These are phyloP conservation scores for Heteropelma amictum DNA, from an alignment of 2,888 invertebrate species.

Conservation along the genomic window DNA sequence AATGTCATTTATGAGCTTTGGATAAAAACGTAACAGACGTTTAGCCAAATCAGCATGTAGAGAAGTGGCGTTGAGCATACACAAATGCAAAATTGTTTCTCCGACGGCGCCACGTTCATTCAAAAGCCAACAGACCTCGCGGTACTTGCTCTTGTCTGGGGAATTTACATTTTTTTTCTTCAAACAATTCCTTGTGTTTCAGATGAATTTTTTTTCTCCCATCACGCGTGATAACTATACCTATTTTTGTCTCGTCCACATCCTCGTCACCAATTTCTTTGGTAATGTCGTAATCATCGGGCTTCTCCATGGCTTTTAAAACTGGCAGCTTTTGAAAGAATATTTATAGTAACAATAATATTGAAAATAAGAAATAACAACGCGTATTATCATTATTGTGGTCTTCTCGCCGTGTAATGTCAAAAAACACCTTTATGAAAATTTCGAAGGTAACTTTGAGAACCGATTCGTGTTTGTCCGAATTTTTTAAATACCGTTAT, in stretches of 20 bases:
- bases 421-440: neutral
- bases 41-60: slow-evolving; percentile 96
- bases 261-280: slow-evolving; percentile 82
- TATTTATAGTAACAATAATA: neutral
- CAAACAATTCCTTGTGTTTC: neutral
- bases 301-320: slow-evolving; percentile 89
- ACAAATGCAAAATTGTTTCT: slow-evolving; percentile 95
- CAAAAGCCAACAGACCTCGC: slow-evolving; percentile 94
- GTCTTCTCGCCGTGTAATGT: too few species aligned
- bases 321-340: slow-evolving; percentile 83
- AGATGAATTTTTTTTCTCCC: neutral
- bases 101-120: slow-evolving; percentile 96
- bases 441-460: too few species aligned
- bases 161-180: neutral
- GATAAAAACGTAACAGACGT: slow-evolving; percentile 92
- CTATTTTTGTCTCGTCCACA: slow-evolving; percentile 73
- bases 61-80: slow-evolving; percentile 93
- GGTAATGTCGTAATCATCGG: slow-evolving; percentile 90
- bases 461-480: too few species aligned
- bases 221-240: too few species aligned
- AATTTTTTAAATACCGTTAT: too few species aligned
- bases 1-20: slow-evolving; percentile 96
- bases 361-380: neutral
- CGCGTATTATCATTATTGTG: too few species aligned
- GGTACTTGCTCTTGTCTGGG: slow-evolving; percentile 80